Base-by-base conservation (phyloP, 2,113 vertebrate genomes). In the Ictalurus punctatus region DNA sequence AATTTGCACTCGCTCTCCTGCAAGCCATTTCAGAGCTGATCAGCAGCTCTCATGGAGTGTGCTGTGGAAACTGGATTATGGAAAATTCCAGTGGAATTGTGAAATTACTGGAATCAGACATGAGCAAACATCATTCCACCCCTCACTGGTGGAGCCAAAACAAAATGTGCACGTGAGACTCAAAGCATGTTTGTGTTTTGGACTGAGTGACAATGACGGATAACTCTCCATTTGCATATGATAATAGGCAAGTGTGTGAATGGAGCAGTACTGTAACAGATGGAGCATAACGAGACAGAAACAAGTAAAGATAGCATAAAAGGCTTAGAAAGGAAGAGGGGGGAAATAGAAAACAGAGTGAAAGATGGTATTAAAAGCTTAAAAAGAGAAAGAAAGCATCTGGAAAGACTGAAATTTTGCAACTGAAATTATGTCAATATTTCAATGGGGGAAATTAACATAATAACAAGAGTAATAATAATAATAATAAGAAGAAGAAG, bases 171-270 rank as follows among this genome's bases (percentile, higher is more conserved):
- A 6, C 7, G 48, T 30, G 25, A 56, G 78, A 54, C 76, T n/a
- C 76, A 54, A 54, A 80, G 27, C 48, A 80, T 80, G 78, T 80
- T 80, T 54, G 48, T 30, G 78, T 54, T 78, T 48, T 78, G 74
- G 74, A 27, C 40, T 16, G 78, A 80, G 48, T 27, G 48, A 80
- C 78, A 17, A 30, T 80, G 48, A 80, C 27, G 54, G 48, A 80
- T 80, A 54, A 54, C 48, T 17, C 40, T 27, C 30, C 48, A 54
- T 80, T 80, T 80, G 78, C 78, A 54, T 54, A 80, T 54, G 78
- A 27, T 54, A 80, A n/a, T 80, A n/a, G 78, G 5, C 25, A 0
- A 56, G 48, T 13, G 14, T 80, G 78, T 80, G 78, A 48, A 48
- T 12, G 44, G 74, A 48, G 40, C 40, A 76, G 76, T 52, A 16